Percentiles rank a stretch among this genome's conserved stretches.
These are phyloP conservation scores for Hyles lineata DNA, from an alignment of 2,888 invertebrate genomes.

Conservation along the genomic window DNA sequence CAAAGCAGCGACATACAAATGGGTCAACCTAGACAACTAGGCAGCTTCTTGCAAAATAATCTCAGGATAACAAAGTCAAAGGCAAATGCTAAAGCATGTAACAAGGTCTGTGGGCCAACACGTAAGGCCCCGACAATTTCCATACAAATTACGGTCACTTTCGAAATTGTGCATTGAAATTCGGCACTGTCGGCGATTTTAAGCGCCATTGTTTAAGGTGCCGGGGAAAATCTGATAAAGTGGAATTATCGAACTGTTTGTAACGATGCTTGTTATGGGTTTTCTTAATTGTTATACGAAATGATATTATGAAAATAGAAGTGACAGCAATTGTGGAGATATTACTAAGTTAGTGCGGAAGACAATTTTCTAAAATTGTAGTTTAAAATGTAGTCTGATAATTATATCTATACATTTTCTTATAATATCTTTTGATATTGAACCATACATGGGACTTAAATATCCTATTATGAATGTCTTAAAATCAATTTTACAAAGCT, in stretches of 20 bases:
- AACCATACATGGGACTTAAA: too few relatives aligned
- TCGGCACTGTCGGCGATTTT: constrained; percentile 63
- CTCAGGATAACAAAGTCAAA: constrained; percentile 21
- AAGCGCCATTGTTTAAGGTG: constrained; percentile 60
- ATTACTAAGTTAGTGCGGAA: too few relatives aligned
- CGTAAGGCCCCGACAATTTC: constrained; percentile 70
- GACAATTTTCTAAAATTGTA: too few relatives aligned
- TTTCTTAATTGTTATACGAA: background rate
- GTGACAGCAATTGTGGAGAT: too few relatives aligned
- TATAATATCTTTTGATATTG: too few relatives aligned
- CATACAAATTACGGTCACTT: constrained; percentile 80
- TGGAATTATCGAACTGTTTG: constrained; percentile 1
- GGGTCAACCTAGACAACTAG: background rate
- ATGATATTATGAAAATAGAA: background rate
- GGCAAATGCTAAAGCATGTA: constrained; percentile 65
- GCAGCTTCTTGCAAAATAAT: background rate
- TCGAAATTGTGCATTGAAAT: constrained; percentile 76
- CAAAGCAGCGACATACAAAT: too few relatives aligned
- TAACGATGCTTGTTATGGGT: background rate
- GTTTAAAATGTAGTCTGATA: too few relatives aligned
- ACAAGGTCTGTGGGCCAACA: constrained; percentile 70
- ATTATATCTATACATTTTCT: too few relatives aligned
- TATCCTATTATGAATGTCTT: too few relatives aligned
- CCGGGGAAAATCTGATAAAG: constrained; percentile 15
- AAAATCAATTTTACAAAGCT: too few relatives aligned